Evolutionary conservation across 2,888 invertebrate genomes (phyloP).

Genomic region (Eupithecia subumbrata): DNA sequence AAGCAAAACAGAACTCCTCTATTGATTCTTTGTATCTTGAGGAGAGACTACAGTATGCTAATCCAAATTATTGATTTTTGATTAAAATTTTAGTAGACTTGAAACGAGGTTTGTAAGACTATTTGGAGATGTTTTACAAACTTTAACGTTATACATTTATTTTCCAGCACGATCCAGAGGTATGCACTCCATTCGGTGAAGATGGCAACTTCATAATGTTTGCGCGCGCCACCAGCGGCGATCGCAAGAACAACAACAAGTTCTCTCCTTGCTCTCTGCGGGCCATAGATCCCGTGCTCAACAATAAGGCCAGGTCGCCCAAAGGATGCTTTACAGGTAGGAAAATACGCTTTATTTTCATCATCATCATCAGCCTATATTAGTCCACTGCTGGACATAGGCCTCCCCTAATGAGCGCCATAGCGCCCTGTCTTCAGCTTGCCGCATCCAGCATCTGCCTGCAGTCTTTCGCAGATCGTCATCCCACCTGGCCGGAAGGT

Average conservation of each 20-base stretch:
- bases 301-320: slow-evolving; percentile 94
- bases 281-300: slow-evolving; percentile 95
- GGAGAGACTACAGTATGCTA: not conserved
- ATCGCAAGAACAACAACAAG: slow-evolving; percentile 98
- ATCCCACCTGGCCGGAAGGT: no score
- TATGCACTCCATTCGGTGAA: slow-evolving; percentile 96
- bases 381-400: no score
- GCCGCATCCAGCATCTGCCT: no score
- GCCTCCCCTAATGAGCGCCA: no score
- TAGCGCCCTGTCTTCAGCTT: no score
- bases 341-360: no score
- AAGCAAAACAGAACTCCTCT: not conserved
- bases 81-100: not conserved
- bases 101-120: not conserved
- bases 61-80: not conserved
- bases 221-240: slow-evolving; percentile 98
- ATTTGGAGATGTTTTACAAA: not conserved
- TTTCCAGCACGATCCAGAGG: slow-evolving; percentile 95
- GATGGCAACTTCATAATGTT: slow-evolving; percentile 99
- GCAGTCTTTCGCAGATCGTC: no score
- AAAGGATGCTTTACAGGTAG: slow-evolving; percentile 96
- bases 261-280: slow-evolving; percentile 97
- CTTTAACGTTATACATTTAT: not conserved
- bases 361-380: no score
- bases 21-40: not conserved